Percentiles rank a stretch among this genome's conserved stretches.
Conservation (phyloP, 2,888 invertebrate species). For the Drosophila anceps region DNA sequence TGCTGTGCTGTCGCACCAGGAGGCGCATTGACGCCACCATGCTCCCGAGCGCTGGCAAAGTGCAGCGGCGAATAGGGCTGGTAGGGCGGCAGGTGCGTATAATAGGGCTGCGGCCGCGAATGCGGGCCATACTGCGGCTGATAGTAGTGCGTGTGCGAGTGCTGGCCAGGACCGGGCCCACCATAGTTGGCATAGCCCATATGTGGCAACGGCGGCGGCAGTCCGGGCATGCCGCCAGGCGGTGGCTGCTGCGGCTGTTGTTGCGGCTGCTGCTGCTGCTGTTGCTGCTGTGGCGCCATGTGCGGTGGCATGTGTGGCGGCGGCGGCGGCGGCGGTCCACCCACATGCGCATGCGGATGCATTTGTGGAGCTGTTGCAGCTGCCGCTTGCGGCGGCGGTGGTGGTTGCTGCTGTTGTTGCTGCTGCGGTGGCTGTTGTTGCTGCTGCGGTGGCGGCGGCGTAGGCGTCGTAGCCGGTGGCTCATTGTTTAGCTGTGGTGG, state of each 20-base stretch:
- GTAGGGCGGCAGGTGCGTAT: conserved; percentile 84
- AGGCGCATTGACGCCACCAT: conserved; percentile 75
- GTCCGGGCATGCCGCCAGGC: conserved; percentile 63
- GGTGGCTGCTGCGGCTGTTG: conserved; percentile 76
- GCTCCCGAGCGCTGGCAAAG: conserved; percentile 48
- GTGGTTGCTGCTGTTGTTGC: conserved; percentile 49
- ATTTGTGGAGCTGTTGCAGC: conserved; percentile 83
- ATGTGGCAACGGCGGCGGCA: conserved; percentile 79
- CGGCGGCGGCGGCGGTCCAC: conserved; percentile 60
- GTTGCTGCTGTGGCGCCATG: conserved; percentile 78
- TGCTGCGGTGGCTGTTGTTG: conserved; percentile 39
- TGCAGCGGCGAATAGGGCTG: conserved; percentile 79
- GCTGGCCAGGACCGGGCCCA: conserved; percentile 80
- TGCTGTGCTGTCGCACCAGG: conserved; percentile 79
- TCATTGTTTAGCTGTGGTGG: conserved; percentile 46
- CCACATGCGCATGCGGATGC: conserved; percentile 72
- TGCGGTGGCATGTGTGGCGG: conserved; percentile 82
- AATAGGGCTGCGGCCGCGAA: conserved; percentile 83
- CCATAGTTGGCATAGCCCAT: conserved; percentile 84
- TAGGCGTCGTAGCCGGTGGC: conserved; percentile 84
- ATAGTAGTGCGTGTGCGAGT: conserved; percentile 84
- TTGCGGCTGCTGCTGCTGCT: conserved; percentile 60
- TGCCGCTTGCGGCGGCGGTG: not conserved
- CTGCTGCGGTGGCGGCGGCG: conserved; percentile 83
- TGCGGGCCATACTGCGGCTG: conserved; percentile 85